Conservation (phyloP, 2,113 vertebrate species). For the human (Homo sapiens) region GRCh38 chr5:62618501-62619000, state of each 20-base stretch:
- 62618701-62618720: not conserved
- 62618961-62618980: no score
- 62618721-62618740: not conserved
- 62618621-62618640: not conserved
- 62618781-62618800: no score
- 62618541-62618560: not conserved
- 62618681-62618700: not conserved
- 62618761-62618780: no score
- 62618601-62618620: not conserved
- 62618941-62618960: no score
- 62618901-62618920: not conserved
- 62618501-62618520: not conserved
- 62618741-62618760: not conserved
- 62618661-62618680: not conserved
- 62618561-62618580: not conserved
- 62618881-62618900: not conserved
- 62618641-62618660: not conserved
- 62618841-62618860: not conserved
- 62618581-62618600: not conserved
- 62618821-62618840: no score
- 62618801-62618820: no score
- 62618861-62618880: not conserved
- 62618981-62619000: no score
- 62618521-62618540: not conserved
- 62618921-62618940: no score